Evolutionary conservation across 2,888 invertebrate species (phyloP).

Genomic region (Oasisia sp.): DNA sequence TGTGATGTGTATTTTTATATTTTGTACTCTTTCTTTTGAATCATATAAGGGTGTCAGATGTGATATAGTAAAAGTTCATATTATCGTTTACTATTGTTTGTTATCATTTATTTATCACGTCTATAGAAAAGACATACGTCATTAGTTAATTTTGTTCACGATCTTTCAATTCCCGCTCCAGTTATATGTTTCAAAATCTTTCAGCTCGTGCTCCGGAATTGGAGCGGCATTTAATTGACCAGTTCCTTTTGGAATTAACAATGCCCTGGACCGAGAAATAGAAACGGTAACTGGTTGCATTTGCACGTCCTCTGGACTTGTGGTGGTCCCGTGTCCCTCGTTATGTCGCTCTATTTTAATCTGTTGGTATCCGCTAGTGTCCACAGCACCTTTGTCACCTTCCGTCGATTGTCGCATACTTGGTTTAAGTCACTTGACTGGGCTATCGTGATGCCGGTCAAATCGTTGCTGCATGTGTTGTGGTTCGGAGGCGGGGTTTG

Average conservation of each 20-base stretch:
- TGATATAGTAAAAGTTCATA: neutral
- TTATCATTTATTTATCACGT: neutral
- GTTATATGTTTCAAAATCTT: too few species aligned
- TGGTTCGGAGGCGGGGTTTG: too few species aligned
- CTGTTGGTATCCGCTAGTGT: too few species aligned
- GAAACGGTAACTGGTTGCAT: neutral
- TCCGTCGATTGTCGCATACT: too few species aligned
- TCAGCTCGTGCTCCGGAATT: too few species aligned
- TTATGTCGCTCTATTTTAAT: too few species aligned
- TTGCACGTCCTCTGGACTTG: neutral
- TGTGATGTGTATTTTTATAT: neutral
- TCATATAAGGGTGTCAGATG: neutral
- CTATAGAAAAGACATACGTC: neutral
- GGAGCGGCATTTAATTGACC: neutral
- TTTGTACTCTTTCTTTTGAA: neutral
- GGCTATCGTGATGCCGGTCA: too few species aligned
- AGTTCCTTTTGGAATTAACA: neutral
- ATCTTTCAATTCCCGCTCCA: neutral
- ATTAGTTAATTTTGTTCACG: neutral
- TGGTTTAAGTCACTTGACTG: too few species aligned
- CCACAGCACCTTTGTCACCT: too few species aligned
- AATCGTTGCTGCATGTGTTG: too few species aligned
- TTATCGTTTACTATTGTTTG: neutral
- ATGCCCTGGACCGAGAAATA: neutral
- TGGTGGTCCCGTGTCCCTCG: too few species aligned